Conservation (phyloP, 2,888 invertebrate species). For the Chironomus riparius region DNA sequence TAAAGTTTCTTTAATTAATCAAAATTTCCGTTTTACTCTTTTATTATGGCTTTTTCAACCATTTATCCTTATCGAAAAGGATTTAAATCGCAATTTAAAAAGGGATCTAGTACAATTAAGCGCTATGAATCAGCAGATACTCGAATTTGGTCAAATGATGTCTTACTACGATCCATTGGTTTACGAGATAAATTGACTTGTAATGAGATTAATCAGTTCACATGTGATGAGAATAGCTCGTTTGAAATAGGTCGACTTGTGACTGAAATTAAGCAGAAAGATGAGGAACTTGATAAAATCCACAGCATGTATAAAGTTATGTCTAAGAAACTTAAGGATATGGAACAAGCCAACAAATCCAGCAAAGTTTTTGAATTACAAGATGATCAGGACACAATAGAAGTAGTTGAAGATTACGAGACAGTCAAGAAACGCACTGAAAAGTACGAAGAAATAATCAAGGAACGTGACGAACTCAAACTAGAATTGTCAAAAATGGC, state of each 20-base stretch:
- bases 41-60: too few relatives aligned
- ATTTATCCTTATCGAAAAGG: too few relatives aligned
- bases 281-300: slow-evolving; percentile 10
- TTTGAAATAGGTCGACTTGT: background rate
- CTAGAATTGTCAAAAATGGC: background rate
- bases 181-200: background rate
- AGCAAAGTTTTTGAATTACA: background rate
- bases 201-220: background rate
- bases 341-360: background rate
- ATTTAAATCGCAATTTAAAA: too few relatives aligned
- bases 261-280: background rate
- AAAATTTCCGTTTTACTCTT: too few relatives aligned
- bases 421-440: background rate
- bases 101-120: background rate
- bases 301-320: background rate
- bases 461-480: background rate
- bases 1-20: too few relatives aligned
- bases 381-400: background rate
- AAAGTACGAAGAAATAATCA: background rate
- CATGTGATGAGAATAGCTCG: background rate
- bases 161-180: background rate
- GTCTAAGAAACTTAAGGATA: background rate
- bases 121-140: background rate
- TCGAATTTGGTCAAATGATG: background rate
- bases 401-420: background rate